Conservation (phyloP, 2,888 invertebrate genomes). For the Epinotia brunnichana region DNA sequence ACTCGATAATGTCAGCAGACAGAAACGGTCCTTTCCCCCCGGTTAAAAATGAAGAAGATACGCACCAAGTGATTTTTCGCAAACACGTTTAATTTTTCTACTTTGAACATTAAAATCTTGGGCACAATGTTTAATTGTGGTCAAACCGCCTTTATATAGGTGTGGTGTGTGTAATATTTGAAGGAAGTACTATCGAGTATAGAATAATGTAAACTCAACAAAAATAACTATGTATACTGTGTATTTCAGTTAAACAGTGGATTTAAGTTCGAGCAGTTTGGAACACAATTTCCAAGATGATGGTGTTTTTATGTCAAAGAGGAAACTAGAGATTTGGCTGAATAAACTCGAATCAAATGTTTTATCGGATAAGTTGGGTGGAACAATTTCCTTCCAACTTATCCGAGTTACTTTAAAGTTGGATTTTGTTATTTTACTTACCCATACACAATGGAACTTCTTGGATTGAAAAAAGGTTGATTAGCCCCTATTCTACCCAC, state of each 20-base stretch:
- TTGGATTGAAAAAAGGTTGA: too few species aligned
- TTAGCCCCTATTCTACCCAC: too few species aligned
- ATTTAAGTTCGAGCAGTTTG: background rate
- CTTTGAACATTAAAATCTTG: background rate
- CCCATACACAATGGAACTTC: too few species aligned
- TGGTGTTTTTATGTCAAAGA: slow-evolving; percentile 5
- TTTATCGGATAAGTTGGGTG: background rate
- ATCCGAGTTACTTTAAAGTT: background rate
- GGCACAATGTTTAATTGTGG: background rate
- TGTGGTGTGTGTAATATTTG: background rate
- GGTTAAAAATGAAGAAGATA: background rate
- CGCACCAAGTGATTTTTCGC: background rate
- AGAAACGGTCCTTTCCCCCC: background rate
- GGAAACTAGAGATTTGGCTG: background rate
- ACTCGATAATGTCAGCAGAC: background rate
- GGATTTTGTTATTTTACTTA: too few species aligned
- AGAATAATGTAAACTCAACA: too few species aligned
- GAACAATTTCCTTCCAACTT: background rate
- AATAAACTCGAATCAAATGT: background rate
- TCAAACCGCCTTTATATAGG: background rate
- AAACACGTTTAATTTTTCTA: background rate
- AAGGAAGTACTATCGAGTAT: background rate
- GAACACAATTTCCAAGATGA: background rate
- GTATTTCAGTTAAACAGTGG: slow-evolving; percentile 10
- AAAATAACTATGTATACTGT: background rate